Base-by-base conservation (phyloP, 2,113 vertebrate genomes). In the Tichodroma muraria region DNA sequence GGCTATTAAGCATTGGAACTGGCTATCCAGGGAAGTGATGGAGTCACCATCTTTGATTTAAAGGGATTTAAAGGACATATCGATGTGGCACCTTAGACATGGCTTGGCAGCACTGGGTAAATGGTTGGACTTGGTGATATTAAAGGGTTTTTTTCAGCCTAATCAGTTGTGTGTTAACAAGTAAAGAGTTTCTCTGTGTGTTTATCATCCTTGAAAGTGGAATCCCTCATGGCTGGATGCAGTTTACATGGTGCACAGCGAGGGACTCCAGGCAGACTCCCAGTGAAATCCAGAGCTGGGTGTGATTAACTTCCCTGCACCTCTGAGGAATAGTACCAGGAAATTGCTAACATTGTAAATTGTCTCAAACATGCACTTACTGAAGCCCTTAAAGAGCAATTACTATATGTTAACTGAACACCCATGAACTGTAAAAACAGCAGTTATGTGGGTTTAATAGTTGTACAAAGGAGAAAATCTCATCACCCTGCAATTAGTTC, bases 301-400 rank as follows among this genome's bases (percentile, higher is more conserved):
- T 8, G 4, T 49, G 76, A 95, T 97, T 94, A 94, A 90, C 88
- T 95, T 63, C 64, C 79, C 59, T 47, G 33, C 44, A 76, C 89
- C 95, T 93, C 94, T 77, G 69, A 96, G 96, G 89, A 97, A 81
- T 31, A 93, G 89, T 16, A 85, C 71, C 73, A 94, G 96, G 95
- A 97, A 98, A 97, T 95, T 96, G 93, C 97, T 92, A 97, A 87
- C 96, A 94, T 89, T 95, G 94, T 93, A 97, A 98, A 97, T 97
- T 97, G 96, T 97, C 95, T 97, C 95, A 97, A 97, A 94, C 87
- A 95, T 17, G 42, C 83, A 94, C 91, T 96, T 91, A 91, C 88
- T 72, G 91, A 75, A 95, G 86, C 89, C 91, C 97, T 97, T 97
- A 98, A 98, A 97, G 97, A 98, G 96, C 97, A 98, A 97, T 98